A percentile compares a stretch with the other conserved stretches of the same genome.
Conservation (phyloP, 1,140 invertebrate species). For the Drosophila simulans region DNA sequence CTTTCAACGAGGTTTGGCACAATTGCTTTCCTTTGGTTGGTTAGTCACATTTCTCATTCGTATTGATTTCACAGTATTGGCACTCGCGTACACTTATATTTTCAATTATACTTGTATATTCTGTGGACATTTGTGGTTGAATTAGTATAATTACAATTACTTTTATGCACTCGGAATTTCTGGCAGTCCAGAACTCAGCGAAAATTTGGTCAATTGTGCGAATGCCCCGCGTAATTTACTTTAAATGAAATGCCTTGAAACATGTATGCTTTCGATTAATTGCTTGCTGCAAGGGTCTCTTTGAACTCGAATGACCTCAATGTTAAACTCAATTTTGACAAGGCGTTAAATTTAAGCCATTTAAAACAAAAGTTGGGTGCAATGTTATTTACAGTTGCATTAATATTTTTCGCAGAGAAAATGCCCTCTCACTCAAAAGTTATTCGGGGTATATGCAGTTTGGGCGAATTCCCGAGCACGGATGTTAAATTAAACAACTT, state of each 20-base stretch:
- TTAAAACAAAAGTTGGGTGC: neutral
- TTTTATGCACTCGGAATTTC: neutral
- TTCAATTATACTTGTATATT: slow-evolving; percentile 20
- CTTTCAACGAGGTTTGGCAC: slow-evolving; percentile 20
- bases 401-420: neutral
- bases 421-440: neutral
- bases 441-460: neutral
- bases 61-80: slow-evolving; percentile 60
- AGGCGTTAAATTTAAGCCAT: no score
- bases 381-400: neutral
- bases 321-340: no score
- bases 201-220: no score
- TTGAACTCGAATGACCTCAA: no score
- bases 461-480: neutral
- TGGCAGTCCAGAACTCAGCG: no score
- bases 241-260: no score
- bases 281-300: no score
- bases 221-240: no score
- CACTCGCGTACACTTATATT: slow-evolving; percentile 25
- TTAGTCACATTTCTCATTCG: slow-evolving; percentile 77
- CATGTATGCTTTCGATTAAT: no score
- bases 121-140: slow-evolving; percentile 8
- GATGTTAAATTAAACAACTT: slow-evolving; percentile 14
- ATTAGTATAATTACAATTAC: neutral
- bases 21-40: slow-evolving; percentile 42